phyloP scores from a whole-genome alignment of 2,888 invertebrate genomes.

The Mesoligia furuncula region DNA sequence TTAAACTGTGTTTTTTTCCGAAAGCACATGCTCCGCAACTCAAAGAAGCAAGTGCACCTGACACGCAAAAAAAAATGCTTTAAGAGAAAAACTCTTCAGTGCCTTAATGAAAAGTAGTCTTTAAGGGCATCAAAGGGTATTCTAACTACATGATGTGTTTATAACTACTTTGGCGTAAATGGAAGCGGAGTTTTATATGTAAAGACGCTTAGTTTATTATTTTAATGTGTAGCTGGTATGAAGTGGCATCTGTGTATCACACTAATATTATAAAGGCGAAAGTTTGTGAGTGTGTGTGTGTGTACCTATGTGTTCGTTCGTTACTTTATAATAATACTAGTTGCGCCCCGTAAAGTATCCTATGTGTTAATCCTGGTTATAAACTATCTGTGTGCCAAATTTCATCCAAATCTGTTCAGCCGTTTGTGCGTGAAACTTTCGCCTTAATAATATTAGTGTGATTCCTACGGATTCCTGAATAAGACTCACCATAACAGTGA shows the following conservation, averaged over 20 bases:
- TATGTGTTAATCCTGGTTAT: no score
- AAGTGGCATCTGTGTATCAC: background rate
- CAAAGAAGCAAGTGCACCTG: slow-evolving; percentile 49
- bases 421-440: no score
- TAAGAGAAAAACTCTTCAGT: slow-evolving; percentile 65
- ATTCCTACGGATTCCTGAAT: background rate
- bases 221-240: slow-evolving; percentile 4
- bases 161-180: slow-evolving; percentile 46
- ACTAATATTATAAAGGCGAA: no score
- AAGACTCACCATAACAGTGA: background rate
- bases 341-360: no score
- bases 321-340: no score
- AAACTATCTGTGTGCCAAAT: no score
- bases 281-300: no score
- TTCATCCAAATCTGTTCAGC: no score
- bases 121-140: slow-evolving; percentile 62
- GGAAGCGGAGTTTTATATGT: slow-evolving; percentile 9
- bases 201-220: slow-evolving; percentile 11
- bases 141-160: slow-evolving; percentile 48
- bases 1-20: slow-evolving; percentile 40
- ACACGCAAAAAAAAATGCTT: slow-evolving; percentile 59
- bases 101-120: slow-evolving; percentile 69
- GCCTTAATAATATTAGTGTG: no score
- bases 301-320: no score
- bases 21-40: slow-evolving; percentile 36